Evolutionary conservation across 2,888 invertebrate genomes (phyloP), one percentile per base, ranked within the genome.

Genomic region (Seladonia tumulorum): DNA sequence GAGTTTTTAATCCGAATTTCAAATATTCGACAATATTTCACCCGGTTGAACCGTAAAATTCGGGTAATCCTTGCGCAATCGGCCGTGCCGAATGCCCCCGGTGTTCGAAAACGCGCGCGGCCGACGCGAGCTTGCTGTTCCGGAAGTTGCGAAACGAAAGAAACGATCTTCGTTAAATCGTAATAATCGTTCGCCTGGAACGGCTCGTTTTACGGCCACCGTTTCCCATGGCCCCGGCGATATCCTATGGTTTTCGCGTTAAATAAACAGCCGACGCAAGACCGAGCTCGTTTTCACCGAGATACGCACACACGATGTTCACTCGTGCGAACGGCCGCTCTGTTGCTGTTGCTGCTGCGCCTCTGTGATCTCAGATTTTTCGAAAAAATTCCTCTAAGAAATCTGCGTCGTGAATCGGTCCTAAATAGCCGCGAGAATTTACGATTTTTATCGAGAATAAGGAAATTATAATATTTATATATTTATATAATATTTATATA

Each of bases 31-130:
- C 76, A 68, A 25, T 63, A 57, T 79, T 80, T 80, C 85, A 74
- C 29, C 7, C 76, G 53, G 39, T n/a, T 29, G 80, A 75, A 77
- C 83, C 83, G 85, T 76, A 57, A 66, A 83, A 85, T 80, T 70
- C 68, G 53, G n/a, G 63, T 74, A 83, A 85, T 79, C 83, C 82
- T 35, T 42, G 76, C 5, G 80, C 70, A 76, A 83, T 75, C 75
- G 82, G 72, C 42, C 35, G 35, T 25, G 81, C 5, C 3, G 77
- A 74, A 63, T 82, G 45, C 29, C 53, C 66, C 22, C 53, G 53
- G 53, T 53, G 53, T 53, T 18, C 29, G 39, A 66, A 66, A 25
- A n/a, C 60, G n/a, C 12, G n/a, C 12, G 25, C 60, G 1, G 1
- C 60, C 60, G 60, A n/a, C 60, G 60, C 25, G 12, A 8, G 25